Percentiles rank a stretch among this genome's conserved stretches.
These are phyloP conservation scores for Alectoris magna DNA, from an alignment of 2,797 vertebrate species.

Conservation along the genomic window DNA sequence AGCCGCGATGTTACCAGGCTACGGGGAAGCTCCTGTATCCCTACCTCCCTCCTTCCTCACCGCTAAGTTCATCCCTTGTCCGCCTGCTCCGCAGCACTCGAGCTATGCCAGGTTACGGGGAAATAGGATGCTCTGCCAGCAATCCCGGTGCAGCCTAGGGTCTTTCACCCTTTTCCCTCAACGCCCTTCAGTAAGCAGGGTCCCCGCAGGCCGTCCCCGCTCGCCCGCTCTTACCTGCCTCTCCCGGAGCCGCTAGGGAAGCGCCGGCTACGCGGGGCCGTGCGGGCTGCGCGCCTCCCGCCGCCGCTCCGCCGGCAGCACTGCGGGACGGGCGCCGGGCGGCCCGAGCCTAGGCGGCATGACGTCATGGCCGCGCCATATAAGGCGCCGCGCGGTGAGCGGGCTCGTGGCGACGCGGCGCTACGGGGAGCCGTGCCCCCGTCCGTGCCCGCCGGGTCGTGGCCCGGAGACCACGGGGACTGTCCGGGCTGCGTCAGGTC, in stretches of 20 bases:
- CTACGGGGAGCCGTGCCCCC: no score
- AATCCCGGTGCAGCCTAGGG: neutral
- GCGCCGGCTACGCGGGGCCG: no score
- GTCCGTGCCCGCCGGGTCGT: neutral
- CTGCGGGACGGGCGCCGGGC: constrained; percentile 69
- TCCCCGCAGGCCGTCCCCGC: neutral
- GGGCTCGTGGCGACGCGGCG: constrained; percentile 70
- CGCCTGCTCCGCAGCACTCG: neutral
- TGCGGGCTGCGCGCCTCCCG: neutral
- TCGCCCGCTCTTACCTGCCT: neutral
- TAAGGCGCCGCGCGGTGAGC: constrained; percentile 88
- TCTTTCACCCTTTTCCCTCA: neutral
- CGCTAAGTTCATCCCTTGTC: constrained; percentile 15
- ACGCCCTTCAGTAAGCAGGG: neutral
- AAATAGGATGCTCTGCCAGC: neutral
- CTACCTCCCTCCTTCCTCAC: neutral
- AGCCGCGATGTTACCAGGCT: constrained; percentile 6
- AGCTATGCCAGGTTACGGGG: neutral
- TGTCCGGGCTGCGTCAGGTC: constrained; percentile 74
- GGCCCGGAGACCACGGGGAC: constrained; percentile 71
- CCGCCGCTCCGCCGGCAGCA: neutral
- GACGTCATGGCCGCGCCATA: constrained; percentile 96
- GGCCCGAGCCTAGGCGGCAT: constrained; percentile 90
- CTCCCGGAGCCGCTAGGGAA: neutral
- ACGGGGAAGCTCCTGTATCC: constrained; percentile 64